Conservation (phyloP, 2,888 invertebrate genomes). For the Amaurobius ferox region DNA sequence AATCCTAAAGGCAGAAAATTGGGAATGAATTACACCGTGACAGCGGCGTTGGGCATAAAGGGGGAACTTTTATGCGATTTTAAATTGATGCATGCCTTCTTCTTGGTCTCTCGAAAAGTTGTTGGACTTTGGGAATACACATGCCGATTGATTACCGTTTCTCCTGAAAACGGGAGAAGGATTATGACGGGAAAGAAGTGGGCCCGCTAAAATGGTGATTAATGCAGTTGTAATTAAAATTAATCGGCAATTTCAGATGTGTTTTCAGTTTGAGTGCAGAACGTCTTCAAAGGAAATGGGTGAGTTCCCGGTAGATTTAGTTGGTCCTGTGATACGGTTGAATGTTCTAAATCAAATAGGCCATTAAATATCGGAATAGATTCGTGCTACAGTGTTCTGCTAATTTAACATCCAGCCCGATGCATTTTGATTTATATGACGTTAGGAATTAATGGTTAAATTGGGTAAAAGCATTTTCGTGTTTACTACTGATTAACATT, state of each 20-base stretch:
- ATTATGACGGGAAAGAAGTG: slow-evolving; percentile 27
- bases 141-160: slow-evolving; percentile 58
- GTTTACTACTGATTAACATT: no score
- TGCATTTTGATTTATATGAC: no score
- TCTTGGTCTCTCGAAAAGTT: slow-evolving; percentile 32
- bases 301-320: not conserved
- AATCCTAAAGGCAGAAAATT: slow-evolving; percentile 71
- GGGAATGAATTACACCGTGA: slow-evolving; percentile 68
- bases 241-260: slow-evolving; percentile 56
- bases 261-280: not conserved
- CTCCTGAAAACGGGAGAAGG: not conserved
- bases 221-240: slow-evolving; percentile 63
- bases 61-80: slow-evolving; percentile 62
- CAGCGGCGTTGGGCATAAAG: slow-evolving; percentile 39
- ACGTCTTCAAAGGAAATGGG: not conserved
- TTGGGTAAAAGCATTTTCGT: no score
- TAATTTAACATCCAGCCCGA: no score
- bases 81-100: slow-evolving; percentile 50
- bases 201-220: slow-evolving; percentile 37
- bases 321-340: not conserved
- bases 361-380: not conserved
- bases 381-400: no score
- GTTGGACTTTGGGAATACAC: slow-evolving; percentile 55
- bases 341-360: not conserved
- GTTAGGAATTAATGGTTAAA: no score